Conservation (phyloP, 2,888 invertebrate species). For the Empis stercorea region DNA sequence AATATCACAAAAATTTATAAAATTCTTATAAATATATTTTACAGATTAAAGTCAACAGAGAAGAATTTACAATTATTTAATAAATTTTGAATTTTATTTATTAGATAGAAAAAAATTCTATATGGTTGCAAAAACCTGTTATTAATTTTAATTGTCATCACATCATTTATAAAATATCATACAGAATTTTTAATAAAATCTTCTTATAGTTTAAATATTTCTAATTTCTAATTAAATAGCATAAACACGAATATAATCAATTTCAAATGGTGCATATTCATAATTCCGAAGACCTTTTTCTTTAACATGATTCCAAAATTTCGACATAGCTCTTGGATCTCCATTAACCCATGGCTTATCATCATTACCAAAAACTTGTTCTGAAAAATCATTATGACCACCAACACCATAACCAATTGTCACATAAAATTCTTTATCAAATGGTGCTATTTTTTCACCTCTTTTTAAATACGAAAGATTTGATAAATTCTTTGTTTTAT, state of each 20-base stretch:
- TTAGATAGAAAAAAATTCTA: no score
- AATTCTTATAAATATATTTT: no score
- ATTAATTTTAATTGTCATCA: no score
- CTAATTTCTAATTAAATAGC: conserved; percentile 16
- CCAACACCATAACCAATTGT: conserved; percentile 67
- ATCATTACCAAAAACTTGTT: conserved; percentile 26
- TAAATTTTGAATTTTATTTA: no score
- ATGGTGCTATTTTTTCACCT: conserved; percentile 49
- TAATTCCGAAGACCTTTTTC: conserved; percentile 51
- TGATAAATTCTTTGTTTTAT: conserved; percentile 20
- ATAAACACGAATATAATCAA: conserved; percentile 30
- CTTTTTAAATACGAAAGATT: conserved; percentile 27
- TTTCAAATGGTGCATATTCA: conserved; percentile 31
- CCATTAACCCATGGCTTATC: conserved; percentile 66
- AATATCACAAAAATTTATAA: no score
- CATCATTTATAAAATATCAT: no score
- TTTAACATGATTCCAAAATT: conserved; percentile 51
- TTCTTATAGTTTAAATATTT: no score
- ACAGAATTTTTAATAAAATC: no score
- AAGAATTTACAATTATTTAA: no score
- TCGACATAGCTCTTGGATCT: conserved; percentile 48
- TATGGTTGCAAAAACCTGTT: no score
- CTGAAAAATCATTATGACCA: conserved; percentile 57
- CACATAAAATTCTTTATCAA: conserved; percentile 63
- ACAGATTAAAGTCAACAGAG: no score